Base-by-base conservation (phyloP, 2,113 vertebrate species). In the Planiliza haematocheilus region DNA sequence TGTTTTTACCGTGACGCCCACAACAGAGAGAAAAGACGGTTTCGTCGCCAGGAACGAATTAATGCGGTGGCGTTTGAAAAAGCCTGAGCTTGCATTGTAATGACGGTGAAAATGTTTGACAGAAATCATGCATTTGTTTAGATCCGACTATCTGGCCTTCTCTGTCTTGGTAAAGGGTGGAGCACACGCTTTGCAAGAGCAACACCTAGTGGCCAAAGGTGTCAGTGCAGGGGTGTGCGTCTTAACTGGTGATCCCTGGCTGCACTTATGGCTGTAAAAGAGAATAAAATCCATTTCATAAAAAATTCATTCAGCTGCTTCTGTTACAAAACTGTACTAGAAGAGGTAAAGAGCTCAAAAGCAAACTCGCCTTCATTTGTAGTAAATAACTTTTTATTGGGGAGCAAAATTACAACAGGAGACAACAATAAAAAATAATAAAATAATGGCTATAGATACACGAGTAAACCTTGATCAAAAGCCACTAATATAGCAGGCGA, bases 331-430 rank as follows among this genome's bases (percentile, higher is more conserved):
- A 30, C 24, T 3, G 24, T 5, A 30, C 24, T 30, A 5, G 2
- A 5, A 30, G 24, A 30, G 42, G 4, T 10, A 50, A 13, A 20
- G 20, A 57, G 12, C 20, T 7, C 10, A 9, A 52, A n/a, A 60
- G 24, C 24, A 30, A 52, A 41, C 45, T 18, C n/a, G 10, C 4
- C 7, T 57, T 63, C 1, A 16, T 67, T 39, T 75, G 58, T 78
- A 56, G 38, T 59, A 66, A 79, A 83, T 73, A 55, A 51, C 7
- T 16, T 79, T 88, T 88, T 85, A 89, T 85, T 91, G 42, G 73
- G 83, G 70, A 81, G 70, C 70, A 72, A 72, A 13, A 63, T 67
- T 51, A 58, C 43, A 80, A 63, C 58, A 80, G 37, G 61, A 77
- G 77, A 81, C 34, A 10, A 73, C 24, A 70, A 83, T 79, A 50